Percentiles rank a stretch among this genome's conserved stretches.
These are phyloP conservation scores for Masnerella sp. DNA, from an alignment of 2,888 invertebrate genomes.

Conservation along the genomic window DNA sequence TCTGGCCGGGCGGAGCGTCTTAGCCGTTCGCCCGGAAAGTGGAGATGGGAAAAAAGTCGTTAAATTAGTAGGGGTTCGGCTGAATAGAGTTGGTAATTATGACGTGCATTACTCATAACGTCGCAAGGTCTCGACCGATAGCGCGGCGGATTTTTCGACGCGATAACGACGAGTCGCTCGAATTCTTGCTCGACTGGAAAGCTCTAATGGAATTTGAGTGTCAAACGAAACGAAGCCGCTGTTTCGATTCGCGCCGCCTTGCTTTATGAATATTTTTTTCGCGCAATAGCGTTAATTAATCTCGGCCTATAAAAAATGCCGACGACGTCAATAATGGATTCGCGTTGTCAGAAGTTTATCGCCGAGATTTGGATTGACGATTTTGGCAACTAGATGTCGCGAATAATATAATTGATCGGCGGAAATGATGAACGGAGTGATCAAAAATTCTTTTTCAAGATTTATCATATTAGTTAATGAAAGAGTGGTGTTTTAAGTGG, in stretches of 20 bases:
- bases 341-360: constrained; percentile 6
- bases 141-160: constrained; percentile 46
- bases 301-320: background rate
- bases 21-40: constrained; percentile 59
- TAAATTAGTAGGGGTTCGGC: constrained; percentile 68
- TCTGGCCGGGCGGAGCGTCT: constrained; percentile 64
- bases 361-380: constrained; percentile 2
- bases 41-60: constrained; percentile 68
- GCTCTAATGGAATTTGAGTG: constrained; percentile 38
- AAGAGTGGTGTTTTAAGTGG: background rate
- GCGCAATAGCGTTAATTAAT: constrained; percentile 28
- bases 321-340: constrained; percentile 5
- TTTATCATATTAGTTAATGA: background rate
- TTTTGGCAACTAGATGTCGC: background rate
- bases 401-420: background rate
- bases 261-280: constrained; percentile 25
- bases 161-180: constrained; percentile 38
- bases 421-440: too few relatives aligned
- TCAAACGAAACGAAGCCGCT: constrained; percentile 37
- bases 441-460: background rate
- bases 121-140: constrained; percentile 64
- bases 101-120: constrained; percentile 73
- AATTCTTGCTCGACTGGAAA: constrained; percentile 36
- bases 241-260: constrained; percentile 28
- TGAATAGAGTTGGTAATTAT: constrained; percentile 73